Base-by-base conservation (phyloP, 2,888 invertebrate species). In the Agonum fuliginosum region DNA sequence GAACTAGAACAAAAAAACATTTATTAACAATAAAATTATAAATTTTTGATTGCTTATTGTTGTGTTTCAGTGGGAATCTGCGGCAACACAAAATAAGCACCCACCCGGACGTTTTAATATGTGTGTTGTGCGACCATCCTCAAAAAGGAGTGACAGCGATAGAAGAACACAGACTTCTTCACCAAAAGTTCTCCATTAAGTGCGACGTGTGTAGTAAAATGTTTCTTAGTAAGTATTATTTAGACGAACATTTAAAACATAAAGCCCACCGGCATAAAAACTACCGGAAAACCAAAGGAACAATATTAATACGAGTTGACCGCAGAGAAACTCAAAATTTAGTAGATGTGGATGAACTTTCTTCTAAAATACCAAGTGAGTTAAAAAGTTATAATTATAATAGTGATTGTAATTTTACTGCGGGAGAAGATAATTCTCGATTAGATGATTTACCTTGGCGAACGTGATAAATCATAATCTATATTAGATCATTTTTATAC, bases 171-270 rank as follows among this genome's bases (percentile, higher is more conserved):
- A n/a, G 70, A n/a, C 2, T 14, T 17, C 30, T 77, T n/a, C 77
- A 77, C 54, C 54, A 70, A 27, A 41, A 70, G 27, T 58, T 24
- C 41, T 77, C 77, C 3, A 43, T 70, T 6, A 77, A 58, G 34
- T 77, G 77, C 17, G 54, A 77, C 12, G 24, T 70, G 48, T 77
- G 77, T 20, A 54, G 77, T n/a, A 77, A 70, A 41, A 4, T 58
- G 20, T 77, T 77, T 58, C 41, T 77, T n/a, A 58, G 58, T 58
- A 77, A 77, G 12, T 69, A 22, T 12, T 69, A 41, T 27, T n/a
- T 77, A 6, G 69, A 69, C 10, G 19, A 69, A 41, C 77, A 77
- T 70, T 43, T 70, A 34, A 75, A 67, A 67, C n/a, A 67, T 27
- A 62, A 67, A 67, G n/a, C n/a, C 8, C 17, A 71, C 17, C 14